phyloP scores from a whole-genome alignment of 2,888 invertebrate species.

The Lomographa bimaculata region DNA sequence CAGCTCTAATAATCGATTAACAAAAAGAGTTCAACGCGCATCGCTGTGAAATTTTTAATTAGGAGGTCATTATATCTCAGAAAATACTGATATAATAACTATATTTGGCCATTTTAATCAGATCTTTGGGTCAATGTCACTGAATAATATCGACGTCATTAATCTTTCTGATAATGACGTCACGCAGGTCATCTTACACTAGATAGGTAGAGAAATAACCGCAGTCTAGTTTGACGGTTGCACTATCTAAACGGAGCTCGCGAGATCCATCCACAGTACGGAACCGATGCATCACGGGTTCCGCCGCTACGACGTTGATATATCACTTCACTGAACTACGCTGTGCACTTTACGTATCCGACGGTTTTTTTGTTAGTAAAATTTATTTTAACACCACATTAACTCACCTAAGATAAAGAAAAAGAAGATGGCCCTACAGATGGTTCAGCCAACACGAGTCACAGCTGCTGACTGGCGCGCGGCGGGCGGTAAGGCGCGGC shows the following conservation, averaged over 20 bases:
- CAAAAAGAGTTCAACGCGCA: no score
- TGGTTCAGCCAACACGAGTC: conserved; percentile 86
- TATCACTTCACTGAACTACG: conserved; percentile 70
- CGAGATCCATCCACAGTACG: conserved; percentile 27
- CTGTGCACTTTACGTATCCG: conserved; percentile 30
- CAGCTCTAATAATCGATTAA: no score
- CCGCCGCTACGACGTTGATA: conserved; percentile 45
- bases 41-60: no score
- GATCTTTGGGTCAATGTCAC: conserved; percentile 11
- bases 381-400: conserved; percentile 49
- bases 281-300: conserved; percentile 47
- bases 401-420: conserved; percentile 79
- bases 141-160: conserved; percentile 12
- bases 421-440: conserved; percentile 81
- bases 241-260: conserved; percentile 30
- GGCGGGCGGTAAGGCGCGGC: conserved; percentile 80
- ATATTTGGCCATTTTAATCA: no score
- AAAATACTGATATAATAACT: no score
- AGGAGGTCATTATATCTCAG: no score
- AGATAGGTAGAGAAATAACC: conserved; percentile 2
- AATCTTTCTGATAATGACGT: conserved; percentile 24
- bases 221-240: conserved; percentile 6
- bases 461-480: conserved; percentile 80
- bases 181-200: conserved; percentile 13
- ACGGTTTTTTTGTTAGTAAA: conserved; percentile 46